Evolutionary conservation across 1,140 invertebrate genomes (phyloP).

Genomic region (Brachionus manjavacas): DNA sequence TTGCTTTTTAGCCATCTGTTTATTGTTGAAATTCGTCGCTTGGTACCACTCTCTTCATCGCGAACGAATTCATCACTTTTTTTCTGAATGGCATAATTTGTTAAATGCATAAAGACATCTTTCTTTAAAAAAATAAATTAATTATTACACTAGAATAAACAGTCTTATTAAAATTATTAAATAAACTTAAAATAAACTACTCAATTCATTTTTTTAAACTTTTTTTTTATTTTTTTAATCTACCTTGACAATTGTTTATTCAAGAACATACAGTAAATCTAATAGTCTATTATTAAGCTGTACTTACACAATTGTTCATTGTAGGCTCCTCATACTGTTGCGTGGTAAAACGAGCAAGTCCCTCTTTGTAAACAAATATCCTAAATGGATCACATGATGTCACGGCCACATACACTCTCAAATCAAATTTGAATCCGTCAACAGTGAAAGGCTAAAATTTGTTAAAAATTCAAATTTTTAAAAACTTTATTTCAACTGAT

Average conservation of each 20-base stretch:
- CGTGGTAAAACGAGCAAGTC: conserved; percentile 71
- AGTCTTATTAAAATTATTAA: too few relatives aligned
- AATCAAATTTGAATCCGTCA: conserved; percentile 61
- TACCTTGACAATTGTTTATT: background rate
- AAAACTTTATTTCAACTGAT: background rate
- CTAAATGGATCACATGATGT: conserved; percentile 59
- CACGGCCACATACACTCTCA: conserved; percentile 58
- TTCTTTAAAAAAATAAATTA: conserved; percentile 48
- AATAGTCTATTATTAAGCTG: background rate
- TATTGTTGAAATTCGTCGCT: conserved; percentile 76
- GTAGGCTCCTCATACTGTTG: conserved; percentile 74
- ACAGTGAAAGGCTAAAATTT: conserved; percentile 59
- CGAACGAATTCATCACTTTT: conserved; percentile 69
- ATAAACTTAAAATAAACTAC: too few relatives aligned
- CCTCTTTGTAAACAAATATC: conserved; percentile 59
- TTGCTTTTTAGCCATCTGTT: conserved; percentile 68
- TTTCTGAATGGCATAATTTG: conserved; percentile 60
- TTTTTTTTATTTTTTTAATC: background rate
- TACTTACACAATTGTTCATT: conserved; percentile 47
- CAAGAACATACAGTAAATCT: background rate
- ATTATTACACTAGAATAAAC: background rate
- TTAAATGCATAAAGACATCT: conserved; percentile 59
- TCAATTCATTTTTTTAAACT: background rate
- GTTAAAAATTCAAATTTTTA: conserved; percentile 32
- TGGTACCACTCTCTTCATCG: conserved; percentile 71